Conservation (phyloP, 2,797 vertebrate genomes). For the Trematocara caparti region DNA sequence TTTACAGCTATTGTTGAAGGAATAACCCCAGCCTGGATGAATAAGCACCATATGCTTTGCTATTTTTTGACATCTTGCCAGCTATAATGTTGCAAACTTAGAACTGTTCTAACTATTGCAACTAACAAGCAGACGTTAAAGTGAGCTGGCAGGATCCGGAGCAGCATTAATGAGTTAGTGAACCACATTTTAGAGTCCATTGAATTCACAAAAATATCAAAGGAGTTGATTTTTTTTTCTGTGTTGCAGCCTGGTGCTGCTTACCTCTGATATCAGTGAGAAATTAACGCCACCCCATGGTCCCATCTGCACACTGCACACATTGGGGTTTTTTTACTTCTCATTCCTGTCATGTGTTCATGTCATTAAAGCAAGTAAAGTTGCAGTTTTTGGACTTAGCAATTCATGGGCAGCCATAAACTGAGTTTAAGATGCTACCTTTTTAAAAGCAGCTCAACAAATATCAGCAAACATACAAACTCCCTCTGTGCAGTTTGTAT, state of each 20-base stretch:
- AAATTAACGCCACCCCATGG: not conserved
- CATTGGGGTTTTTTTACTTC: not conserved
- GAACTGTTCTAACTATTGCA: not conserved
- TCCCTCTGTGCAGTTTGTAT: not conserved
- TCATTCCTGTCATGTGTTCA: not conserved
- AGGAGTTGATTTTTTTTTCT: not conserved
- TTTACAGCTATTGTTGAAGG: not conserved
- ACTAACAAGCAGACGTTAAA: not conserved
- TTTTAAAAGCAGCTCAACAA: not conserved
- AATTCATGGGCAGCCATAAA: not conserved
- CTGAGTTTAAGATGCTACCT: not conserved
- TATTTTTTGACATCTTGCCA: not conserved
- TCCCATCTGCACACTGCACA: not conserved
- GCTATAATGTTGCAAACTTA: not conserved
- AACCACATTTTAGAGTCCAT: not conserved
- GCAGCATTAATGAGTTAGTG: not conserved
- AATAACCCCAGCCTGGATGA: not conserved
- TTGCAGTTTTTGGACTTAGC: not conserved
- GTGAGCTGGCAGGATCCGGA: not conserved
- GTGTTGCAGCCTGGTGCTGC: not conserved
- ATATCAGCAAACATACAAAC: not conserved
- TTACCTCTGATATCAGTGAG: not conserved
- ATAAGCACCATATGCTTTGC: not conserved
- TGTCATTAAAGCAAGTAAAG: not conserved
- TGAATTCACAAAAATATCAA: not conserved